Evolutionary conservation across 2,113 vertebrate genomes (phyloP), one percentile per base, ranked within the genome.

Genomic region (Anarhynchus alexandrinus): DNA sequence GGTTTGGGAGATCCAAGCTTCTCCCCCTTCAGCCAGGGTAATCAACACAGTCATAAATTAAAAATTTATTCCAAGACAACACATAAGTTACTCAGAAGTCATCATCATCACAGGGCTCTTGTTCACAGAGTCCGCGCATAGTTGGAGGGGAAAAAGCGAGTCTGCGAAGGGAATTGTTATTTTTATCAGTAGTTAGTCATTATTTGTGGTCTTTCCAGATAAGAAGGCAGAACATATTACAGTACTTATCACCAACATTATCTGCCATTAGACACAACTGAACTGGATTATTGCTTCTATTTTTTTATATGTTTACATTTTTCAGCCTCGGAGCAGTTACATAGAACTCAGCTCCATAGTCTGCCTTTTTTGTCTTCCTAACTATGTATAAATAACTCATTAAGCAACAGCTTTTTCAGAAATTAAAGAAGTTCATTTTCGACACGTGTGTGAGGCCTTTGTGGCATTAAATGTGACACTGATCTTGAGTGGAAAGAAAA

Each of bases 11-110:
- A 77, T 94, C 82, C n/a, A 6, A 93, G 73, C 27, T 71, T 84
- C 95, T n/a, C 11, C 34, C 62, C 40, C 83, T 96, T 74, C 79
- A 90, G 78, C 40, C 36, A 84, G 95, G 32, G 64, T 86, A 95
- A 92, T 96, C 93, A 94, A 90, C 96, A 92, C 51, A 76, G 88
- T 73, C 95, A 94, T 91, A 96, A 97, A 97, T 87, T 77, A 77
- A 79, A 96, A 94, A 84, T 64, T 84, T 93, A 97, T 84, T 87
- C 92, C 74, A 64, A 79, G 85, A 84, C 51, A 94, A 81, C 78
- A 45, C 26, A 7, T 65, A 84, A 93, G 70, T 97, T 95, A 82
- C 83, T 91, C 91, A 90, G 81, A 94, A 93, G 86, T 61, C 82
- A 74, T 55, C 69, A 77, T 65, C 61, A 86, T 94, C 88, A 76